Conservation (phyloP, 2,888 invertebrate species). For the Tachystola acroxantha region DNA sequence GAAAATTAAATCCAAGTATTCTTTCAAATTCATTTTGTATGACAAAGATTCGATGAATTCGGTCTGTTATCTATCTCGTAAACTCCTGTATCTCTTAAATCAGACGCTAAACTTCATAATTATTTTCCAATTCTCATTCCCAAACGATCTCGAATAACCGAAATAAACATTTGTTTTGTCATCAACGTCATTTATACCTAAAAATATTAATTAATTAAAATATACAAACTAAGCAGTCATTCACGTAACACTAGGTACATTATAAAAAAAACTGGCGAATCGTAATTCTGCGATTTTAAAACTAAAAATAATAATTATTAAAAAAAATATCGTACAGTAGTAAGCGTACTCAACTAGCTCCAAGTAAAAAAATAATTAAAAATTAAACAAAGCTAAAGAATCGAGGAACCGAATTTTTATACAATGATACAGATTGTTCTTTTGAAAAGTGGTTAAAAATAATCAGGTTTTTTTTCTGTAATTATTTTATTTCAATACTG, state of each 20-base stretch:
- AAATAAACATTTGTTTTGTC: constrained; percentile 22
- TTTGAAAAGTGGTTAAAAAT: no score
- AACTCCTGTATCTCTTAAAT: constrained; percentile 21
- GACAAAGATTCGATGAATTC: no score
- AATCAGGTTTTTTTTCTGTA: no score
- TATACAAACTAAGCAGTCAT: constrained; percentile 77
- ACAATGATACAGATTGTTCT: constrained; percentile 26
- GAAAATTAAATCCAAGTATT: no score
- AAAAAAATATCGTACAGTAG: constrained; percentile 65
- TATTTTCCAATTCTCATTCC: constrained; percentile 17
- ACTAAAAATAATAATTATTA: no score
- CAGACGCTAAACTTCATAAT: constrained; percentile 28
- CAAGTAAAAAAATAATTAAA: constrained; percentile 54
- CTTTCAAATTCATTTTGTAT: no score
- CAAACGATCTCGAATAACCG: constrained; percentile 39
- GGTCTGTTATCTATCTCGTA: no score
- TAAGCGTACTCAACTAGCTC: constrained; percentile 71
- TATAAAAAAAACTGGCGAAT: constrained; percentile 33
- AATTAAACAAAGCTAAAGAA: constrained; percentile 38
- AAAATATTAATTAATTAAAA: constrained; percentile 42
- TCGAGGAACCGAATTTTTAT: constrained; percentile 55
- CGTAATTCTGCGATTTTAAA: constrained; percentile 40
- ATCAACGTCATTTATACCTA: constrained; percentile 35
- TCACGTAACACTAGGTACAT: constrained; percentile 65
- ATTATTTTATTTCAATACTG: no score